A percentile compares a stretch with the other conserved stretches of the same genome.
These are phyloP conservation scores for Babyrousa celebensis DNA, from an alignment of 2,797 vertebrate species.

Conservation along the genomic window DNA sequence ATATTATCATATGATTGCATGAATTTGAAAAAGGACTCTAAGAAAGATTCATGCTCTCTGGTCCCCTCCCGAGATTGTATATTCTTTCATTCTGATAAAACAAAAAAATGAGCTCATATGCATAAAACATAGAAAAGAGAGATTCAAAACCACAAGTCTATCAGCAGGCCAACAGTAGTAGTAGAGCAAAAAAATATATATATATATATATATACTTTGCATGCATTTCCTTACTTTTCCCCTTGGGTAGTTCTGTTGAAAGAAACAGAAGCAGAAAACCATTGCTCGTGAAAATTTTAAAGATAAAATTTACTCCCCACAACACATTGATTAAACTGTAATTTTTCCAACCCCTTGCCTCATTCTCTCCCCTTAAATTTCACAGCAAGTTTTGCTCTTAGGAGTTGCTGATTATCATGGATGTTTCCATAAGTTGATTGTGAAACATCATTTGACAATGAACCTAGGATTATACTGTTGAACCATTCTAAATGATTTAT, in stretches of 20 bases:
- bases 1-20: neutral
- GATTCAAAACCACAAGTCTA: neutral
- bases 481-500: conserved; percentile 17
- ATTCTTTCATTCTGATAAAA: conserved; percentile 1
- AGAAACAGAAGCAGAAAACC: conserved; percentile 68
- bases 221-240: conserved; percentile 86
- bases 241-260: conserved; percentile 79
- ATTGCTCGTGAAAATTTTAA: conserved; percentile 35
- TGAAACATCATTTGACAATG: neutral
- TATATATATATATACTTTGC: neutral
- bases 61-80: neutral
- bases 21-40: neutral
- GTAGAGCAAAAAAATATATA: neutral
- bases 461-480: neutral
- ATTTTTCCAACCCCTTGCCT: rapidly evolving
- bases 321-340: neutral
- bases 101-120: neutral
- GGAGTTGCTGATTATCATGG: neutral
- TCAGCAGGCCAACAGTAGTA: neutral
- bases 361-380: neutral
- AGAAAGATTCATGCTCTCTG: neutral
- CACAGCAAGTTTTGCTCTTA: neutral
- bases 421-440: neutral
- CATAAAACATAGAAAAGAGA: neutral
- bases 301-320: neutral